Evolutionary conservation across 2,113 vertebrate species (phyloP), one percentile per base, ranked within the genome.

Genomic region (Nasalis larvatus): DNA sequence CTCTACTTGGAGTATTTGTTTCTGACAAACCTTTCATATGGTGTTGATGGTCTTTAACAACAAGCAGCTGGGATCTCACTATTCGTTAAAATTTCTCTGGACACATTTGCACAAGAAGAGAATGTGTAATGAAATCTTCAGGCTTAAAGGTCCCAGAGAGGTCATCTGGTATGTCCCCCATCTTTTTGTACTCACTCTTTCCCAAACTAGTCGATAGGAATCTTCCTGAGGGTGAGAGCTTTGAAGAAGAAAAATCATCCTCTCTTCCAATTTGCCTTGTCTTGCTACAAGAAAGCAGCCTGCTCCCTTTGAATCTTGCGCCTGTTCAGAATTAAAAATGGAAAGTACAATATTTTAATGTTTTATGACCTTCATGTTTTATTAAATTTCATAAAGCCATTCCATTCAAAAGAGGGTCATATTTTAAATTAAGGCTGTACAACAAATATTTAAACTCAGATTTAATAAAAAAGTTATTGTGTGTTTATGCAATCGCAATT

Each of bases 301-400:
- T 86, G 58, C 35, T 93, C 69, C 94, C 47, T 95, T 78, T 95
- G 88, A 97, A 95, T 94, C 76, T 77, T 93, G 60, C 6, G 93
- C 85, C 95, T 97, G 87, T 95, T 97, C 95, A 76, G 94, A 97
- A 98, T 97, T 97, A 97, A 98, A 98, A 97, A 97, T 95, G 92
- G 88, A 97, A 97, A 97, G 92, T 94, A 97, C 88, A 96, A 97
- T 97, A 97, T 96, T 98, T 97, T 96, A 96, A 97, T 90, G 84
- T 95, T 96, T 97, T 98, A 98, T 98, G 96, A 98, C 97, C 97
- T 98, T 98, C 97, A 98, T 97, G 97, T 98, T 98, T 98, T 98
- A 98, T 98, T 98, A 98, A 97, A 97, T 97, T 97, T 97, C 97
- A 97, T 97, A 98, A 98, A 97, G 85, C 94, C 92, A 60, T 98